These are phyloP conservation scores for Coracias cyanogaster DNA, from an alignment of 2,797 vertebrate species.

Conservation along the genomic window DNA sequence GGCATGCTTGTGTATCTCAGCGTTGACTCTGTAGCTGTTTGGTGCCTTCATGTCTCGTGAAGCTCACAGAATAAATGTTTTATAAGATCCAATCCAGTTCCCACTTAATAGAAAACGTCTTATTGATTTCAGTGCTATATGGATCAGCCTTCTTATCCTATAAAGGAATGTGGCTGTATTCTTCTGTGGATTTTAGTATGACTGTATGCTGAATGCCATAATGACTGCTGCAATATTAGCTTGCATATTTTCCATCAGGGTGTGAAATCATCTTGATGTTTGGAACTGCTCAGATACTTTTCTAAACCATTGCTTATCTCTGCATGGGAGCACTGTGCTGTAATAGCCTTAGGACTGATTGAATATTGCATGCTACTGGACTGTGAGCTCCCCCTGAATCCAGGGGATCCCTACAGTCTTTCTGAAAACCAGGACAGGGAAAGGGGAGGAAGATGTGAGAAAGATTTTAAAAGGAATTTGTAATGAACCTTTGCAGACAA, in stretches of 20 bases:
- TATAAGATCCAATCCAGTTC: background rate
- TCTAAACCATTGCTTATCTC: constrained; percentile 55
- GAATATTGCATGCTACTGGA: constrained; percentile 16
- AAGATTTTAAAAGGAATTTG: constrained; percentile 40
- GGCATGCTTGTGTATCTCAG: background rate
- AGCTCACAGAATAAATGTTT: constrained; percentile 23
- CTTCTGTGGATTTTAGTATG: constrained; percentile 57
- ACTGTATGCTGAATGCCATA: constrained; percentile 31
- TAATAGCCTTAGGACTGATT: constrained; percentile 27
- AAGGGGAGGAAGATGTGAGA: background rate
- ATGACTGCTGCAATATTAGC: constrained; percentile 46
- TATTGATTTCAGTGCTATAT: constrained; percentile 20
- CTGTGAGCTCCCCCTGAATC: constrained; percentile 31
- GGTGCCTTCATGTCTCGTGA: background rate
- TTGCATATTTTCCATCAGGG: constrained; percentile 30
- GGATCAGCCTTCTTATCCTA: constrained; percentile 40
- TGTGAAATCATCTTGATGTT: constrained; percentile 56
- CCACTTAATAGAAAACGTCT: constrained; percentile 8
- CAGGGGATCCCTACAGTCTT: constrained; percentile 31
- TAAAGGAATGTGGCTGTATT: constrained; percentile 47
- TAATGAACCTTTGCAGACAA: constrained; percentile 17
- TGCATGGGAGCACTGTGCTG: background rate
- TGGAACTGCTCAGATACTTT: constrained; percentile 58
- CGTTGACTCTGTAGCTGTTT: background rate
- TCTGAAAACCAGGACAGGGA: constrained; percentile 23